Percentiles rank a stretch among this genome's conserved stretches.
phyloP scores from a whole-genome alignment of 2,888 invertebrate species.

The Nasonovia ribisnigri region DNA sequence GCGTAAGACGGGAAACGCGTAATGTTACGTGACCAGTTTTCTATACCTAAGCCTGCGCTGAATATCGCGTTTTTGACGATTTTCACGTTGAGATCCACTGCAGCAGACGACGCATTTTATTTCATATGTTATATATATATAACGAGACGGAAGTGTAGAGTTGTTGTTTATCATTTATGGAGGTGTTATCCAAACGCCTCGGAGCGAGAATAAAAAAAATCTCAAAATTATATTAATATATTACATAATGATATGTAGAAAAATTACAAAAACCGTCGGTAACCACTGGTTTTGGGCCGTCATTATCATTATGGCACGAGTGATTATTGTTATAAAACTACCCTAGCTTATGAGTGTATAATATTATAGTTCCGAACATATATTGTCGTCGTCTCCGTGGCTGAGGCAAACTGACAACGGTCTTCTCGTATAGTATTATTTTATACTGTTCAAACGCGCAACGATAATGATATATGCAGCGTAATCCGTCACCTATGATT shows the following conservation, averaged over 20 bases:
- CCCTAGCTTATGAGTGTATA: background rate
- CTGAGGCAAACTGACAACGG: too few relatives aligned
- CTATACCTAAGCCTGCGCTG: background rate
- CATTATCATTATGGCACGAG: background rate
- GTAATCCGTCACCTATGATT: background rate
- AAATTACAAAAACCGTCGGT: background rate
- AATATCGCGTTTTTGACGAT: slow-evolving; percentile 7
- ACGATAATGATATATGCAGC: background rate
- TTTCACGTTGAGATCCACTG: background rate
- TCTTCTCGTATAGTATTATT: too few relatives aligned
- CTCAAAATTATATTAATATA: background rate
- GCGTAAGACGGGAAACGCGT: slow-evolving; percentile 12
- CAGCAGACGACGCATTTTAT: background rate
- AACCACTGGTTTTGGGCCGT: background rate
- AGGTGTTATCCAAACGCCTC: background rate
- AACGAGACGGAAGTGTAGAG: background rate
- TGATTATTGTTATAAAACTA: background rate
- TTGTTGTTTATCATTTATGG: background rate
- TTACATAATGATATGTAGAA: background rate
- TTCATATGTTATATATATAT: background rate
- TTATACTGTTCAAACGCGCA: too few relatives aligned
- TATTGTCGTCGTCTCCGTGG: too few relatives aligned
- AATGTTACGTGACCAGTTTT: slow-evolving; percentile 46
- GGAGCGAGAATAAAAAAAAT: background rate
- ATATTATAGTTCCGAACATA: too few relatives aligned